phyloP scores from a whole-genome alignment of 2,113 vertebrate species.

The Halcyon senegalensis region DNA sequence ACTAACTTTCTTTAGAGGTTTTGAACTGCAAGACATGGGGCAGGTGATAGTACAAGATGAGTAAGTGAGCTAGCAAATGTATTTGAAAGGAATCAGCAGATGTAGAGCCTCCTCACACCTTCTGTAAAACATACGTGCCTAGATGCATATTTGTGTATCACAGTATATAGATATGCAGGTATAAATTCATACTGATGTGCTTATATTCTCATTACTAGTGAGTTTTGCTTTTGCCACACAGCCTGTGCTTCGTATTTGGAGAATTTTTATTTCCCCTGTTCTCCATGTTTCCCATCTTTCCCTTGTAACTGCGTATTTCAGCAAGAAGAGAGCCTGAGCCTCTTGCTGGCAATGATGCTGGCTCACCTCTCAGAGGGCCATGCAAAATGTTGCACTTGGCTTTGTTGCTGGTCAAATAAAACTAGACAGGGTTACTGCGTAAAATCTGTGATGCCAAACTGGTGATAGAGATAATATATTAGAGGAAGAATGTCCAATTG shows the following conservation, averaged over 20 bases:
- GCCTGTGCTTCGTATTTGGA: neutral
- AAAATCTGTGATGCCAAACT: neutral
- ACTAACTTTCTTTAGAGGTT: neutral
- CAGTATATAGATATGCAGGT: too few species aligned
- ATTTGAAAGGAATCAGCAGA: neutral
- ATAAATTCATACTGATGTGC: neutral
- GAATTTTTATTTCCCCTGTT: neutral
- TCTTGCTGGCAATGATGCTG: neutral
- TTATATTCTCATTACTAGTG: neutral
- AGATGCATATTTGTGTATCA: neutral
- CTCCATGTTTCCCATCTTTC: too few species aligned
- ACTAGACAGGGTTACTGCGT: neutral
- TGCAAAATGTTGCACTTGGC: neutral
- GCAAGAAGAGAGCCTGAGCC: neutral
- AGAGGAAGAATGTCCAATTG: neutral
- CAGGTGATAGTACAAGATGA: neutral
- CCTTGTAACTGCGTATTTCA: neutral
- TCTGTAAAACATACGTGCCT: accelerated
- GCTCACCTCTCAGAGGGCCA: neutral
- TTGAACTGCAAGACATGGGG: neutral
- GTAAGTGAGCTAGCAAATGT: neutral
- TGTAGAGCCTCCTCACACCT: neutral
- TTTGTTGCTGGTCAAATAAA: neutral
- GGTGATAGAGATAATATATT: neutral
- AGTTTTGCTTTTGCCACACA: neutral